Percentiles rank a stretch among this genome's conserved stretches.
phyloP scores from a whole-genome alignment of 2,797 vertebrate species.

The Lacerta viridis region DNA sequence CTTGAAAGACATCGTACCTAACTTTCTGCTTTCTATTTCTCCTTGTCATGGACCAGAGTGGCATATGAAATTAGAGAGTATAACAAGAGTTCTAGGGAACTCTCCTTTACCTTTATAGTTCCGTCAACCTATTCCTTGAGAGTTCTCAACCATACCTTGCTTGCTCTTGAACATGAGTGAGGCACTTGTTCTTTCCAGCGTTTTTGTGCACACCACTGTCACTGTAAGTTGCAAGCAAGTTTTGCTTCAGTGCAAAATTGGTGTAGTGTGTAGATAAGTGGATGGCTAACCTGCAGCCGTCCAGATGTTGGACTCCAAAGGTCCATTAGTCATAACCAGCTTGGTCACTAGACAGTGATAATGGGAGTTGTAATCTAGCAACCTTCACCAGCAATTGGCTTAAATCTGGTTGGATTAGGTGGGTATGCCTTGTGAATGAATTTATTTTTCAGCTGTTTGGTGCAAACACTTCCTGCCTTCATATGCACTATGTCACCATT shows the following conservation, averaged over 20 bases:
- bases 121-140: neutral
- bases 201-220: neutral
- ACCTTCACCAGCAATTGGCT: neutral
- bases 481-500: neutral
- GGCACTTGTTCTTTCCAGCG: neutral
- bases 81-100: neutral
- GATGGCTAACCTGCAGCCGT: too few species aligned
- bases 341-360: too few species aligned
- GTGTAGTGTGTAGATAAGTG: neutral
- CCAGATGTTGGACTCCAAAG: too few species aligned
- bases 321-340: too few species aligned
- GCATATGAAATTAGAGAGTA: neutral
- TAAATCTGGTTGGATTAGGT: neutral
- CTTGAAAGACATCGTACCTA: accelerated
- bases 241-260: neutral
- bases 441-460: neutral
- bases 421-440: neutral
- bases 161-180: neutral
- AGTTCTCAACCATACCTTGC: neutral
- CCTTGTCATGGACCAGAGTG: neutral
- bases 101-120: neutral
- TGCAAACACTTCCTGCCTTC: accelerated
- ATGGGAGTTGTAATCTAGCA: too few species aligned
- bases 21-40: neutral
- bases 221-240: neutral